A percentile compares a stretch with the other conserved stretches of the same genome.
Conservation (phyloP, 2,888 invertebrate genomes). For the Drosophila koepferae region DNA sequence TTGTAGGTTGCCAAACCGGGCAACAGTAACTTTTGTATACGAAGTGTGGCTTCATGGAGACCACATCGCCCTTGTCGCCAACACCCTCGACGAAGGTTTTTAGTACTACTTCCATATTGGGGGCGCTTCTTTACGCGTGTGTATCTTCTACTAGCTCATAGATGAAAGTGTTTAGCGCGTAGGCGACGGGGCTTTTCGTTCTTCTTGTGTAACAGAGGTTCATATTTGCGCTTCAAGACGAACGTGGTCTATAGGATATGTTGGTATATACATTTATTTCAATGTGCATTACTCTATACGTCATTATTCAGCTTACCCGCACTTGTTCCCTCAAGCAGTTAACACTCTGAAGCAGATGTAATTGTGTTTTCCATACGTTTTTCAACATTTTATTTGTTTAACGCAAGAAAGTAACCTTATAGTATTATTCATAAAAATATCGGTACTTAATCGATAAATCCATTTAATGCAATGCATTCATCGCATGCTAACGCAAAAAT, state of each 20-base stretch:
- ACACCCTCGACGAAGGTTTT: slow-evolving; percentile 90
- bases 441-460: neutral
- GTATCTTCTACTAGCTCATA: slow-evolving; percentile 91
- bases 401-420: neutral
- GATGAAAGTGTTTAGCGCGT: slow-evolving; percentile 88
- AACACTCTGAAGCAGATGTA: slow-evolving; percentile 74
- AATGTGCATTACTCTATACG: neutral
- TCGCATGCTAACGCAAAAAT: slow-evolving; percentile 11
- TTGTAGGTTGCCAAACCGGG: slow-evolving; percentile 93
- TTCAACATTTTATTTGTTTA: slow-evolving; percentile 75
- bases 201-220: slow-evolving; percentile 87
- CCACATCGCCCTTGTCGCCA: slow-evolving; percentile 91
- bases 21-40: slow-evolving; percentile 91
- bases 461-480: neutral
- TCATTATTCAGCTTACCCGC: slow-evolving; percentile 66
- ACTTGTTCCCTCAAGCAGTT: slow-evolving; percentile 80
- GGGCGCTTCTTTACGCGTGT: slow-evolving; percentile 85
- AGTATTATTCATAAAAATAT: neutral
- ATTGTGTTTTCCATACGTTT: slow-evolving; percentile 62
- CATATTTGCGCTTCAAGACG: slow-evolving; percentile 89
- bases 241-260: slow-evolving; percentile 89
- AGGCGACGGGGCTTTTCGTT: slow-evolving; percentile 86
- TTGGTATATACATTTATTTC: neutral
- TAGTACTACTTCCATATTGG: slow-evolving; percentile 89
- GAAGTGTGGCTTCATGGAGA: slow-evolving; percentile 87